Conservation (phyloP, 2,888 invertebrate genomes). For the Troglohyphantes excavatus region DNA sequence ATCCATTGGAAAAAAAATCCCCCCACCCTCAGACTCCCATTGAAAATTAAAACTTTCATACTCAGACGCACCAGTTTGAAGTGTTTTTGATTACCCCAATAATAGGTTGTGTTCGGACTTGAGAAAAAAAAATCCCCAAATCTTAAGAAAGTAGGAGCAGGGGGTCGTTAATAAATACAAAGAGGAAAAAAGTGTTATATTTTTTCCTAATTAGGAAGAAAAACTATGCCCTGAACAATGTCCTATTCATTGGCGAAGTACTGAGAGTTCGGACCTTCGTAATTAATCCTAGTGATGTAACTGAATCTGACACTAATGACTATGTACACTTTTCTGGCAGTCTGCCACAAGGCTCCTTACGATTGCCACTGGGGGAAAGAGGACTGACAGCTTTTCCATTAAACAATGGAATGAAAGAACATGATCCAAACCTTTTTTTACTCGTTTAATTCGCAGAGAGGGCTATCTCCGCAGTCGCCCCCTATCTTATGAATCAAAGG, state of each 20-base stretch:
- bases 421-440: slow-evolving; percentile 65
- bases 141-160: background rate
- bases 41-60: background rate
- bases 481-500: slow-evolving; percentile 68
- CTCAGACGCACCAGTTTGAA: background rate
- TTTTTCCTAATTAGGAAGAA: slow-evolving; percentile 60
- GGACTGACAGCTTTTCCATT: slow-evolving; percentile 72
- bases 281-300: slow-evolving; percentile 76
- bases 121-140: background rate
- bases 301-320: slow-evolving; percentile 77
- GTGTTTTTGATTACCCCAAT: background rate
- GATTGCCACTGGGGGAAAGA: slow-evolving; percentile 30
- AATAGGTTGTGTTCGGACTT: background rate
- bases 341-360: slow-evolving; percentile 65
- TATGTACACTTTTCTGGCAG: slow-evolving; percentile 73
- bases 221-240: slow-evolving; percentile 43
- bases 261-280: slow-evolving; percentile 47
- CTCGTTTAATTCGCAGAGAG: slow-evolving; percentile 64
- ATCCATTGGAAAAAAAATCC: background rate
- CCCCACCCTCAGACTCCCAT: background rate
- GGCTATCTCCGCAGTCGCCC: slow-evolving; percentile 49
- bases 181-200: slow-evolving; percentile 31
- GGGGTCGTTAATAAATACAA: slow-evolving; percentile 33
- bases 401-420: slow-evolving; percentile 74
- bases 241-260: slow-evolving; percentile 57